These are phyloP conservation scores for Taphrorychus bicolor DNA, from an alignment of 2,888 invertebrate species.

Conservation along the genomic window DNA sequence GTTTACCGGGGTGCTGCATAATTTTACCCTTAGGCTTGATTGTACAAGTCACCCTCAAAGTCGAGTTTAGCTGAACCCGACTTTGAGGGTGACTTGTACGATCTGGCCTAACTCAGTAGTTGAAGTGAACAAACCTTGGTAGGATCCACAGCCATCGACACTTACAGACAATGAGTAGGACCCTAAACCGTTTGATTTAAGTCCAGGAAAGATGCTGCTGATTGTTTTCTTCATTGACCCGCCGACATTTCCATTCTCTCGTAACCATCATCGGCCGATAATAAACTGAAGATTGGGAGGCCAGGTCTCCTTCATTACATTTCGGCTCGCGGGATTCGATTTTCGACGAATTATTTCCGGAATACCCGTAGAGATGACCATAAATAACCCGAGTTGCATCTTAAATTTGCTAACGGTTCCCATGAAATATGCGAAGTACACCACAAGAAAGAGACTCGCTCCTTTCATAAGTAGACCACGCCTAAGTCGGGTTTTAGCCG, in stretches of 20 bases:
- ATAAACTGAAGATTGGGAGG: background rate
- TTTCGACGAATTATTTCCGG: conserved; percentile 3
- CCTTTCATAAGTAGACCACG: conserved; percentile 11
- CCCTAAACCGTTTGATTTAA: too few relatives aligned
- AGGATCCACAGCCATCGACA: too few relatives aligned
- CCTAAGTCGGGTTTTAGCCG: background rate
- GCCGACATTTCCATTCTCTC: background rate
- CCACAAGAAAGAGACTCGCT: conserved; percentile 1
- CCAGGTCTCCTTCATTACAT: background rate
- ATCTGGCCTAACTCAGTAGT: too few relatives aligned
- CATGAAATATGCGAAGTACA: conserved; percentile 7
- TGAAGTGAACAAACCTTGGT: too few relatives aligned
- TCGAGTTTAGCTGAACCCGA: too few relatives aligned
- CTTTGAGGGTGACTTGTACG: too few relatives aligned
- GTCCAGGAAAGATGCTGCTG: too few relatives aligned
- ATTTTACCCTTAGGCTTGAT: too few relatives aligned
- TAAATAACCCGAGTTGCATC: conserved; percentile 6
- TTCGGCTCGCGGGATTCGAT: background rate
- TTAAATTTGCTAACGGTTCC: conserved; percentile 10
- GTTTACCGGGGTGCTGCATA: too few relatives aligned
- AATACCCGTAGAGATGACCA: background rate
- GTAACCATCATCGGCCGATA: background rate
- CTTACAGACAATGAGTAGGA: too few relatives aligned
- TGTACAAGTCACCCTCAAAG: too few relatives aligned
- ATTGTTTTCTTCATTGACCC: background rate